These are phyloP conservation scores for Nineta flava DNA, from an alignment of 2,888 invertebrate genomes.

Conservation along the genomic window DNA sequence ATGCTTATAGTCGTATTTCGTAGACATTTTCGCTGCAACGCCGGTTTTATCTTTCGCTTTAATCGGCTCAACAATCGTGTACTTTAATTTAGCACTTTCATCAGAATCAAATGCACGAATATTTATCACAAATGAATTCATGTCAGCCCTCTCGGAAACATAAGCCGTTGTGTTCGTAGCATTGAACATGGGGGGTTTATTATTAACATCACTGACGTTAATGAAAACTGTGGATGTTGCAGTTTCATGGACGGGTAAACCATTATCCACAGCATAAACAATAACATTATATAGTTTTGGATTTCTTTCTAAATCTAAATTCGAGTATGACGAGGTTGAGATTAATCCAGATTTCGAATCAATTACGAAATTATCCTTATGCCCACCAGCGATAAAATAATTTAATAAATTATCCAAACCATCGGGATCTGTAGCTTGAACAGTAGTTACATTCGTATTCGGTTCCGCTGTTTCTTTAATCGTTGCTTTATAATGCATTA, in stretches of 20 bases:
- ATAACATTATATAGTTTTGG: conserved; percentile 52
- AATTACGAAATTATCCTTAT: conserved; percentile 62
- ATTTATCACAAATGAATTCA: conserved; percentile 43
- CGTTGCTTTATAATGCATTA: conserved; percentile 44
- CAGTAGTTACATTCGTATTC: conserved; percentile 51
- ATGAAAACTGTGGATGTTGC: conserved; percentile 61
- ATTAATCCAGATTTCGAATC: conserved; percentile 54
- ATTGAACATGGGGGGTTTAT: conserved; percentile 65
- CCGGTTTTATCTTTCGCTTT: conserved; percentile 57
- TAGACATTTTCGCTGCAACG: conserved; percentile 42
- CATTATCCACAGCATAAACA: conserved; percentile 61
- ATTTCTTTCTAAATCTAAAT: conserved; percentile 50
- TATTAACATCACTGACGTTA: conserved; percentile 59
- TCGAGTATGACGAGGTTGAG: conserved; percentile 54
- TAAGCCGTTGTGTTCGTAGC: conserved; percentile 45
- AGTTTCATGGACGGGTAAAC: conserved; percentile 56
- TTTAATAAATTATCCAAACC: conserved; percentile 51
- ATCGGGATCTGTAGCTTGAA: conserved; percentile 64
- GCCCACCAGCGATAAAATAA: conserved; percentile 55
- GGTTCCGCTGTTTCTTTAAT: conserved; percentile 53
- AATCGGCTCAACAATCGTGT: conserved; percentile 48
- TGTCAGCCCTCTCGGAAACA: conserved; percentile 49
- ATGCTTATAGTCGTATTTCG: conserved; percentile 44
- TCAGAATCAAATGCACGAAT: conserved; percentile 58
- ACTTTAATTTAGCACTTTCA: conserved; percentile 47